Evolutionary conservation across 2,113 vertebrate species (phyloP).

Genomic region (Furnarius figulus): DNA sequence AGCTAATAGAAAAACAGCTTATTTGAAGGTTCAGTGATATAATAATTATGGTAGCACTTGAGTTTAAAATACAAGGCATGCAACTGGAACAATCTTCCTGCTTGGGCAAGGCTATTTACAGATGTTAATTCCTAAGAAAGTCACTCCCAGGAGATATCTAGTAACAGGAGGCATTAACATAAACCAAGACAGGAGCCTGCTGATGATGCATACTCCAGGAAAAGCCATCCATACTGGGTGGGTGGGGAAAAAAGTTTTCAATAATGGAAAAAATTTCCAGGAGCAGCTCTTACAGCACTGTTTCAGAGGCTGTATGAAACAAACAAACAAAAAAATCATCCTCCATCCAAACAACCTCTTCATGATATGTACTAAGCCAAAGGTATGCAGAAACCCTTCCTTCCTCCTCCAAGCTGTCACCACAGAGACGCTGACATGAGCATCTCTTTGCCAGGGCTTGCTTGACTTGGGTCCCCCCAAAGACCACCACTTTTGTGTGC

Average conservation of each 20-base stretch:
- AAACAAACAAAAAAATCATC: neutral
- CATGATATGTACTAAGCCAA: neutral
- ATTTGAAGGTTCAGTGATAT: neutral
- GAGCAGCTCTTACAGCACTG: neutral
- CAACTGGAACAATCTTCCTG: neutral
- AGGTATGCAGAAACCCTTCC: neutral
- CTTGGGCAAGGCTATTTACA: neutral
- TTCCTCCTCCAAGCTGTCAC: neutral
- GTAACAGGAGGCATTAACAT: neutral
- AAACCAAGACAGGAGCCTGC: neutral
- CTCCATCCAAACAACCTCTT: neutral
- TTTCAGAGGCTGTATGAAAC: neutral
- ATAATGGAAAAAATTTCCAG: neutral
- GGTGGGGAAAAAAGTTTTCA: neutral
- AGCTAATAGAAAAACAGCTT: neutral
- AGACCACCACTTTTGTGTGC: neutral
- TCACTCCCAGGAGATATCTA: neutral
- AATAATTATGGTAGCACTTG: neutral
- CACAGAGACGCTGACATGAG: neutral
- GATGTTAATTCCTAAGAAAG: neutral
- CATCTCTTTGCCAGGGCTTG: neutral
- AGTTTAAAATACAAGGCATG: neutral
- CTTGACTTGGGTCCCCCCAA: neutral
- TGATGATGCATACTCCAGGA: neutral
- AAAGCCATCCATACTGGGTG: neutral